Evolutionary conservation across 2,113 vertebrate genomes (phyloP).

Genomic region (Aspiorhynchus laticeps): DNA sequence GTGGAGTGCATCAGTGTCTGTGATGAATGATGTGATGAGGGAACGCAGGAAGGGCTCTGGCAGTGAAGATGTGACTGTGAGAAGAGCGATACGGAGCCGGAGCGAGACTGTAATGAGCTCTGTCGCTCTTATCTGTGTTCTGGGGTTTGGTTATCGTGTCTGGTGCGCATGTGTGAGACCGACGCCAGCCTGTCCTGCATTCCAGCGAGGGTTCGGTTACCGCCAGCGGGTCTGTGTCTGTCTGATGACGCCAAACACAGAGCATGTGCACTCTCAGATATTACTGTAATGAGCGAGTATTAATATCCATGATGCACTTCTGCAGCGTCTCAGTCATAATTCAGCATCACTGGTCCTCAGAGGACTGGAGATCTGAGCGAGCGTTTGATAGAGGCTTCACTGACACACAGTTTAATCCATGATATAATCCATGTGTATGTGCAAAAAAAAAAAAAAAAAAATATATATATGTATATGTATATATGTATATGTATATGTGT

Average conservation of each 20-base stretch:
- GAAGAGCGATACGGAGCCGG: background rate
- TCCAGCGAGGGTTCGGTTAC: conserved; percentile 72
- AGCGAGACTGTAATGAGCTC: conserved; percentile 64
- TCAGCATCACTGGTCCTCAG: background rate
- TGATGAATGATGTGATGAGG: background rate
- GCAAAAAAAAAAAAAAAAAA: no score
- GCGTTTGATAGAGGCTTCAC: background rate
- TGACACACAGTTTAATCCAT: background rate
- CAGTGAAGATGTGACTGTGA: background rate
- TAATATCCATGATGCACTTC: background rate
- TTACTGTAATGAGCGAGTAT: background rate
- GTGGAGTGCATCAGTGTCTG: background rate
- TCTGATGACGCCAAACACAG: background rate
- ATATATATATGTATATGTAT: no score
- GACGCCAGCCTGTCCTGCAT: conserved; percentile 75
- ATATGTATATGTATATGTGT: no score
- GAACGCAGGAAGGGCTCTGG: background rate
- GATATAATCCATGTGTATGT: no score
- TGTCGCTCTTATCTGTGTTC: conserved; percentile 70
- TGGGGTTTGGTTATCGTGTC: conserved; percentile 71
- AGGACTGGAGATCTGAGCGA: background rate
- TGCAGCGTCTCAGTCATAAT: background rate
- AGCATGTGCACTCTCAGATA: conserved; percentile 55
- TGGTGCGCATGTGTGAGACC: conserved; percentile 66
- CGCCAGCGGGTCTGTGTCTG: conserved; percentile 17